Evolutionary conservation across 2,113 vertebrate species (phyloP), one percentile per base, ranked within the genome.

Genomic region (Dromaius novaehollandiae): DNA sequence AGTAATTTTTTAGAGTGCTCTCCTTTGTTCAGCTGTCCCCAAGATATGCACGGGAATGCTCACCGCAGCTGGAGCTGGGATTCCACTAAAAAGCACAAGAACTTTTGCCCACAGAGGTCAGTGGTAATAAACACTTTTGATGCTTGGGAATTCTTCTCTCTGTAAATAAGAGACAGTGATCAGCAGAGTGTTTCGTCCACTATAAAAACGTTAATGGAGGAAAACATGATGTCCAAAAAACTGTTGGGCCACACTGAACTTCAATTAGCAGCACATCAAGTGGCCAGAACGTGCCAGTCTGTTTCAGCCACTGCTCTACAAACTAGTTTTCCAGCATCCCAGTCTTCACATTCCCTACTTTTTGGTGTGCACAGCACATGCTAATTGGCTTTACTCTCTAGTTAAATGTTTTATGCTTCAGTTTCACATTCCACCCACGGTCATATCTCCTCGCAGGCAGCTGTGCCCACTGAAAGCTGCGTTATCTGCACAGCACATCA

Each of bases 51-150:
- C 3, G 18, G 38, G 65, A 38, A 92, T 25, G 83, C 98, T 97
- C 91, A 99, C 99, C 99, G 98, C 89, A 99, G 98, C 88, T 99
- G 99, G 63, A 99, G 98, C 93, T 99, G 99, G 26, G 99, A 99
- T 94, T 99, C 99, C 88, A 99, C 98, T 65, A 99, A 96, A 95
- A 99, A 99, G 92, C 99, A 99, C 80, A 99, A 96, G 91, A 99
- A 99, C 63, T 97, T 98, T 93, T 99, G 99, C 73, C 99, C 99
- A 96, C 99, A 99, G 17, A 99, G 97, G 93, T 99, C 99, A 18
- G 99, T 98, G 36, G 99, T 99, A 97, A 99, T 98, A 94, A 99
- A 99, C 32, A 99, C 99, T 98, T 99, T 99, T 6, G 99, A 98
- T 2, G 99, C 99, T 89, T 99, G 99, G 95, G 99, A 99, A 96